These are phyloP conservation scores for Heliothis virescens DNA, from an alignment of 1,140 invertebrate species.

Conservation along the genomic window DNA sequence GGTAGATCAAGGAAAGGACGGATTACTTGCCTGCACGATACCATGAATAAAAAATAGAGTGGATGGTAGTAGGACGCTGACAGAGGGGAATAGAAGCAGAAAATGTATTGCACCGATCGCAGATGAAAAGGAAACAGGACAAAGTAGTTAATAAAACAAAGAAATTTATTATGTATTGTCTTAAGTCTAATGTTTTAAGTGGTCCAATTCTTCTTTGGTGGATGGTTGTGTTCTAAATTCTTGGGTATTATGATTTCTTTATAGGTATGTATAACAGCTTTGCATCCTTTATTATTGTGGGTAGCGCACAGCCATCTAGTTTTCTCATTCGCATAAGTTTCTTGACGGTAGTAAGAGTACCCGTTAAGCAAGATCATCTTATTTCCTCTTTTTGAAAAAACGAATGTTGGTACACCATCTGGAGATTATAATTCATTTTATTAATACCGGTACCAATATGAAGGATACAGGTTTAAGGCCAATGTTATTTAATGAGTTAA, in stretches of 20 bases:
- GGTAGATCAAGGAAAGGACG: too few relatives aligned
- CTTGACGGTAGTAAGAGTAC: slow-evolving; percentile 53
- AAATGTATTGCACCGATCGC: too few relatives aligned
- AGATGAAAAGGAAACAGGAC: too few relatives aligned
- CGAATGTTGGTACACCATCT: not conserved
- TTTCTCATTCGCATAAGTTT: slow-evolving; percentile 29
- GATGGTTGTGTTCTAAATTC: slow-evolving; percentile 54
- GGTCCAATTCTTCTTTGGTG: not conserved
- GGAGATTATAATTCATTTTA: not conserved
- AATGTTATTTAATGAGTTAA: too few relatives aligned
- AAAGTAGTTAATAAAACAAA: too few relatives aligned
- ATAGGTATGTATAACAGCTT: slow-evolving; percentile 59
- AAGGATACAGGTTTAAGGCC: too few relatives aligned
- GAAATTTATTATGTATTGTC: too few relatives aligned
- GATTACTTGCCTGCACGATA: too few relatives aligned
- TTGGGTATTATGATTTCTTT: slow-evolving; percentile 53
- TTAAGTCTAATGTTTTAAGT: too few relatives aligned
- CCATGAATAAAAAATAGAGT: too few relatives aligned
- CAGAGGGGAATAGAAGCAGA: too few relatives aligned
- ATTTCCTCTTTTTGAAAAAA: slow-evolving; percentile 55
- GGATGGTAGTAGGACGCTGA: too few relatives aligned
- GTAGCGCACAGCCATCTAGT: slow-evolving; percentile 69
- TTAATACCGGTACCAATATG: not conserved
- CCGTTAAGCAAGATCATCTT: slow-evolving; percentile 54
- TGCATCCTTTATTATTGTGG: slow-evolving; percentile 61